Conservation (phyloP, 2,888 invertebrate genomes). For the Dascillus cervinus region DNA sequence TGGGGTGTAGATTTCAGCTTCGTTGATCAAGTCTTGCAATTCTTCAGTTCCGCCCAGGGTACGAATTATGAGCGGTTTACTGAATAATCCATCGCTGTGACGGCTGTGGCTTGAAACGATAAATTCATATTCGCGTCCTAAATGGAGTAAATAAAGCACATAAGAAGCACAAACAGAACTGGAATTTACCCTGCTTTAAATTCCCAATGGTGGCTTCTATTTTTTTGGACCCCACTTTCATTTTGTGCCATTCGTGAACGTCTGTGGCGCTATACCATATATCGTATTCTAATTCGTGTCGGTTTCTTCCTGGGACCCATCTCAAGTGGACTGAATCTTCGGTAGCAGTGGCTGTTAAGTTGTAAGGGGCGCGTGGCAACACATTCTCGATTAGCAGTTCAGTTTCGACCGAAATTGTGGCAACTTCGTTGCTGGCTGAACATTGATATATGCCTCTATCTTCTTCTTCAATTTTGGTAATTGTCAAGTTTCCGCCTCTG, state of each 20-base stretch:
- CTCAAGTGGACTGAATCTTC: slow-evolving; percentile 65
- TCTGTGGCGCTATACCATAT: slow-evolving; percentile 78
- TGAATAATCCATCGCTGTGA: slow-evolving; percentile 83
- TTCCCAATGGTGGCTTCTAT: slow-evolving; percentile 74
- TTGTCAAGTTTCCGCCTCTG: slow-evolving; percentile 73
- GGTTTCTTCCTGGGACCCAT: slow-evolving; percentile 78
- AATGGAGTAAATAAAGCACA: too few relatives aligned
- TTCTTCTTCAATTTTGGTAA: slow-evolving; percentile 69
- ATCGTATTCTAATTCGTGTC: slow-evolving; percentile 71
- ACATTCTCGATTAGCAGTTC: slow-evolving; percentile 79
- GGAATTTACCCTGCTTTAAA: slow-evolving; percentile 56
- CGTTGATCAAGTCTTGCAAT: slow-evolving; percentile 6
- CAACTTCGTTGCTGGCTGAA: slow-evolving; percentile 79
- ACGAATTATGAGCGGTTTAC: slow-evolving; percentile 68
- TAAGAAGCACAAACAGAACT: too few relatives aligned
- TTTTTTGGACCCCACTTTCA: slow-evolving; percentile 62
- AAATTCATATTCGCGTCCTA: slow-evolving; percentile 71
- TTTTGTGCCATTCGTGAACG: slow-evolving; percentile 75
- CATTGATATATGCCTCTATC: slow-evolving; percentile 85
- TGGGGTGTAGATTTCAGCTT: slow-evolving; percentile 19
- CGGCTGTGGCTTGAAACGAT: slow-evolving; percentile 85
- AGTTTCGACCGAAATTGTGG: slow-evolving; percentile 70
- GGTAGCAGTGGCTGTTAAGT: slow-evolving; percentile 69
- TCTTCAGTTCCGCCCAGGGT: slow-evolving; percentile 50
- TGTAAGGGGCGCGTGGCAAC: slow-evolving; percentile 85